Evolutionary conservation across 2,888 invertebrate genomes (phyloP).

Genomic region (Xestobium rufovillosum): DNA sequence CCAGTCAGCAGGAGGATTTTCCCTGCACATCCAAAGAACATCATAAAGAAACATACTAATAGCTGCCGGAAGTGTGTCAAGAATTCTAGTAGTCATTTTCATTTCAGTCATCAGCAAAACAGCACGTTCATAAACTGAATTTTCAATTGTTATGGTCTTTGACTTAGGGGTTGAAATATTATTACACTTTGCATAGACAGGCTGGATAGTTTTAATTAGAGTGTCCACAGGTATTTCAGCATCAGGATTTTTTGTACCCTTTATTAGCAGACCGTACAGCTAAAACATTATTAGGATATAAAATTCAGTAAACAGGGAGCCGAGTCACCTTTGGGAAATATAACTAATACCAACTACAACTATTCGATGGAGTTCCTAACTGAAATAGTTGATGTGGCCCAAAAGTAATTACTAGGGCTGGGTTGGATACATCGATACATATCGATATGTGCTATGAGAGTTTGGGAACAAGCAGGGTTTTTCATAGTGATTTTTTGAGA

Average conservation of each 20-base stretch:
- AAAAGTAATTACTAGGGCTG: no score
- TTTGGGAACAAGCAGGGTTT: no score
- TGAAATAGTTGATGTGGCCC: no score
- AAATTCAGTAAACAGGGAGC: no score
- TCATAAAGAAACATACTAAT: constrained; percentile 61
- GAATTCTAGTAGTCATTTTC: constrained; percentile 54
- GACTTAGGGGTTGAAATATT: constrained; percentile 26
- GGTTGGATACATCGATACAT: no score
- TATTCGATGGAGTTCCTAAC: no score
- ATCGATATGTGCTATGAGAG: no score
- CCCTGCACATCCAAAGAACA: constrained; percentile 61
- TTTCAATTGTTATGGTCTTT: constrained; percentile 21
- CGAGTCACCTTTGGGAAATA: no score
- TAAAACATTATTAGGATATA: constrained; percentile 20
- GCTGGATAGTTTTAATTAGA: constrained; percentile 26
- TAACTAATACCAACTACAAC: no score
- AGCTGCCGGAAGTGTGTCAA: constrained; percentile 66
- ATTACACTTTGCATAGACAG: constrained; percentile 38
- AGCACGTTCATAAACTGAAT: constrained; percentile 41
- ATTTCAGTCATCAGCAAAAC: constrained; percentile 51
- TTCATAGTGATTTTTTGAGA: no score
- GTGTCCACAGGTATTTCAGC: constrained; percentile 25
- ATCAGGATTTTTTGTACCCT: constrained; percentile 16
- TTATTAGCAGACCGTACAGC: constrained; percentile 30
- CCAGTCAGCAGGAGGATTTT: constrained; percentile 67